Conservation (phyloP, 2,888 invertebrate species). For the Mythimna lalbum region DNA sequence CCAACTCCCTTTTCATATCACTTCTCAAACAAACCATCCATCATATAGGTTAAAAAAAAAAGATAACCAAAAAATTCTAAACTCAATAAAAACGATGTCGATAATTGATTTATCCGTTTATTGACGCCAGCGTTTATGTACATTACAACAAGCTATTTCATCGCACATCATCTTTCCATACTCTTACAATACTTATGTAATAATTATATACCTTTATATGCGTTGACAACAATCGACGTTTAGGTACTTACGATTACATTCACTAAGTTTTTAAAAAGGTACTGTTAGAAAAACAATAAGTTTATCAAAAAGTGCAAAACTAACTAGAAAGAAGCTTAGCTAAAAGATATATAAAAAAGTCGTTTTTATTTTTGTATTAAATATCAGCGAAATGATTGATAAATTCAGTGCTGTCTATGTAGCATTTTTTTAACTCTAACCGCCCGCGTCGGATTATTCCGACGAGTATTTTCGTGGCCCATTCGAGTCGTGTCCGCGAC, state of each 20-base stretch:
- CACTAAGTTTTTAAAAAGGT: conserved; percentile 49
- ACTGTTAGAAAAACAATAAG: conserved; percentile 38
- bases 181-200: conserved; percentile 48
- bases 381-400: conserved; percentile 21
- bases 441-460: too few relatives aligned
- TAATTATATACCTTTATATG: conserved; percentile 52
- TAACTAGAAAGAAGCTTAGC: conserved; percentile 30
- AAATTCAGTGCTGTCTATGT: conserved; percentile 9
- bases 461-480: too few relatives aligned
- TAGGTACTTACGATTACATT: conserved; percentile 48
- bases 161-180: conserved; percentile 38
- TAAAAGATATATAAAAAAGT: conserved; percentile 22
- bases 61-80: not conserved
- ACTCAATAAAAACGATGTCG: conserved; percentile 42
- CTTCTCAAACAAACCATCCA: too few relatives aligned
- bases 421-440: not conserved
- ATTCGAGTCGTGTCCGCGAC: too few relatives aligned
- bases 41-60: not conserved
- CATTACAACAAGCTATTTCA: conserved; percentile 76
- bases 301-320: conserved; percentile 48
- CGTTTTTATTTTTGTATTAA: conserved; percentile 6
- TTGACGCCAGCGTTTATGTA: conserved; percentile 81
- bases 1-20: too few relatives aligned
- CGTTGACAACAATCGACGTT: conserved; percentile 59
- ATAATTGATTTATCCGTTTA: conserved; percentile 76